A percentile compares a stretch with the other conserved stretches of the same genome.
phyloP scores from a whole-genome alignment of 2,888 invertebrate genomes.

The Philereme transversata region DNA sequence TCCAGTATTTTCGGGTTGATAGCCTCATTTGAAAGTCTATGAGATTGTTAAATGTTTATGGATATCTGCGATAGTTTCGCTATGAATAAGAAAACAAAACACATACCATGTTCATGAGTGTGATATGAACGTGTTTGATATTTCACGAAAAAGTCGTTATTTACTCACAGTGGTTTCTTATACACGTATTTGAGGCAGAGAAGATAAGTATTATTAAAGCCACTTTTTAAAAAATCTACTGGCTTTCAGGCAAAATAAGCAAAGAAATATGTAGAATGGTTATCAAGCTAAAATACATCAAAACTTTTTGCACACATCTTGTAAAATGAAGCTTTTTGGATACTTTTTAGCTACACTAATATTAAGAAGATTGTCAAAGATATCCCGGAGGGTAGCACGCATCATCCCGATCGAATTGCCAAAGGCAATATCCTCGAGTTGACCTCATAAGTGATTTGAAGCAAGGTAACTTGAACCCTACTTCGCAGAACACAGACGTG shows the following conservation, averaged over 20 bases:
- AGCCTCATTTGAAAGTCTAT: slow-evolving; percentile 17
- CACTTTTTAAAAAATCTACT: too few relatives aligned
- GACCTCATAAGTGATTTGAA: slow-evolving; percentile 10
- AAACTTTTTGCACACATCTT: too few relatives aligned
- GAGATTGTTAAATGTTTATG: slow-evolving; percentile 16
- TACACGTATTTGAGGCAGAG: too few relatives aligned
- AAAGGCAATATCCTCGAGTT: slow-evolving; percentile 14
- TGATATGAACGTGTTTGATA: too few relatives aligned
- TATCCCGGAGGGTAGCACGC: neutral
- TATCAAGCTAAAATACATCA: too few relatives aligned
- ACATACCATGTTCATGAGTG: too few relatives aligned
- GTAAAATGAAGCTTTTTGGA: too few relatives aligned
- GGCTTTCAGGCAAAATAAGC: too few relatives aligned
- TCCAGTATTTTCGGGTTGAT: slow-evolving; percentile 8
- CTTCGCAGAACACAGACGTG: neutral
- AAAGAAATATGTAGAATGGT: too few relatives aligned
- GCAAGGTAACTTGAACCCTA: slow-evolving; percentile 8
- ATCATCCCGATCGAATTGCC: slow-evolving; percentile 11
- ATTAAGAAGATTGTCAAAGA: slow-evolving; percentile 8
- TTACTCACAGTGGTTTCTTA: too few relatives aligned
- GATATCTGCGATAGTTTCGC: neutral
- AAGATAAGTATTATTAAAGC: too few relatives aligned
- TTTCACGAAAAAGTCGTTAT: too few relatives aligned
- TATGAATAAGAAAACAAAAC: neutral
- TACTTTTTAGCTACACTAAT: neutral